Conservation (phyloP, 2,113 vertebrate genomes). For the Engystomops pustulosus region DNA sequence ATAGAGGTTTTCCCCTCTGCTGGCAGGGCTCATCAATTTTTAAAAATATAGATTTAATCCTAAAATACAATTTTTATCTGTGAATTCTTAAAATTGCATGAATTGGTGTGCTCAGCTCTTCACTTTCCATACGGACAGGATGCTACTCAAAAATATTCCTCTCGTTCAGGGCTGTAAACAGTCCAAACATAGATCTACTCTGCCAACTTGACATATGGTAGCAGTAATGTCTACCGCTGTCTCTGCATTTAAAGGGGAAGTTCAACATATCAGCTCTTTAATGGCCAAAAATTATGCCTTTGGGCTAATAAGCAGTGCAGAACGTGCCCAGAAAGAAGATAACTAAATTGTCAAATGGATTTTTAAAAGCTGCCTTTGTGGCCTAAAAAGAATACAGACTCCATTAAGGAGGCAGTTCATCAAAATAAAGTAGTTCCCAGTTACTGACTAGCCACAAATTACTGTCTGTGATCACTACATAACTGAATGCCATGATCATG, state of each 20-base stretch:
- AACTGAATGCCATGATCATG: constrained; percentile 62
- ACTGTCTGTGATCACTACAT: constrained; percentile 63
- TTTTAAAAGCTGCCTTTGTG: constrained; percentile 62
- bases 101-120: no score
- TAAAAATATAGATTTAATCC: no score
- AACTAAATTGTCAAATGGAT: constrained; percentile 50
- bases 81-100: no score
- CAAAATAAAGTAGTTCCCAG: constrained; percentile 62
- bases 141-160: constrained; percentile 18
- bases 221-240: constrained; percentile 25
- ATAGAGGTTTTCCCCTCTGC: no score
- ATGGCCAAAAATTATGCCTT: constrained; percentile 54
- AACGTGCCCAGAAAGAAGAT: constrained; percentile 57
- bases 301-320: constrained; percentile 40
- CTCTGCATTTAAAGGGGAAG: constrained; percentile 28
- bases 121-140: neutral
- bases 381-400: constrained; percentile 40
- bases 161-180: no score
- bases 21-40: no score
- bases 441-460: constrained; percentile 61
- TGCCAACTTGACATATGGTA: constrained; percentile 35
- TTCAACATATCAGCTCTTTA: constrained; percentile 8
- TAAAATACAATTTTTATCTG: no score
- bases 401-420: constrained; percentile 55
- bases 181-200: constrained; percentile 5